Conservation (phyloP, 1,140 invertebrate genomes). For the Sitodiplosis mosellana region DNA sequence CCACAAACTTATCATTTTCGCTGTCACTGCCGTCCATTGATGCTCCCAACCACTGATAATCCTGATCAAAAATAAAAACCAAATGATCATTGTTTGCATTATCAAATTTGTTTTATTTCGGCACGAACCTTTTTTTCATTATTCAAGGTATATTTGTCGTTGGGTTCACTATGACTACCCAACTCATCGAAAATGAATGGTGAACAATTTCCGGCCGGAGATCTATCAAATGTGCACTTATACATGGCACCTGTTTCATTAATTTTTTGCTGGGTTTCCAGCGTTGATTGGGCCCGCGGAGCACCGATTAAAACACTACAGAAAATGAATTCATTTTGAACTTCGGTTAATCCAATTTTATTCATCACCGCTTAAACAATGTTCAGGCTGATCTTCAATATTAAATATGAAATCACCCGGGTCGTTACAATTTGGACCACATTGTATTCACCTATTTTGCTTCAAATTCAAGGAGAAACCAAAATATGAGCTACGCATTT, state of each 20-base stretch:
- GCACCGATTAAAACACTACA: slow-evolving; percentile 14
- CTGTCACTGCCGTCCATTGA: slow-evolving; percentile 20
- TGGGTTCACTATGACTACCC: slow-evolving; percentile 10
- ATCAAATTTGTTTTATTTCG: background rate
- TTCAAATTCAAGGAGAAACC: slow-evolving; percentile 11
- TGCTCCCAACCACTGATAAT: slow-evolving; percentile 20
- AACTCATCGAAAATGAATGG: slow-evolving; percentile 16
- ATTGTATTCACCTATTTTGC: background rate
- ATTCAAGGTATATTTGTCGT: background rate
- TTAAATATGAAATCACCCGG: too few relatives aligned
- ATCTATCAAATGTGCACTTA: slow-evolving; percentile 12
- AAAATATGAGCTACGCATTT: slow-evolving; percentile 23
- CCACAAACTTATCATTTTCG: slow-evolving; percentile 18
- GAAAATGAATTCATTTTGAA: too few relatives aligned
- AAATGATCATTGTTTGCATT: too few relatives aligned
- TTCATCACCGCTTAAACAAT: too few relatives aligned
- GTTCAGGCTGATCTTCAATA: too few relatives aligned
- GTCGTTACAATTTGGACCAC: background rate
- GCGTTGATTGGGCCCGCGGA: slow-evolving; percentile 20
- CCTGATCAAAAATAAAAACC: background rate
- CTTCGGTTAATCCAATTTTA: too few relatives aligned
- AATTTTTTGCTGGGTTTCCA: slow-evolving; percentile 11
- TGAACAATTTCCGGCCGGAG: slow-evolving; percentile 9
- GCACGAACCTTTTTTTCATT: background rate
- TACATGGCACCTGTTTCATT: slow-evolving; percentile 23